Conservation (phyloP, 37 sponge, comb jelly and placozoan species). For the Halichondria panicea region DNA sequence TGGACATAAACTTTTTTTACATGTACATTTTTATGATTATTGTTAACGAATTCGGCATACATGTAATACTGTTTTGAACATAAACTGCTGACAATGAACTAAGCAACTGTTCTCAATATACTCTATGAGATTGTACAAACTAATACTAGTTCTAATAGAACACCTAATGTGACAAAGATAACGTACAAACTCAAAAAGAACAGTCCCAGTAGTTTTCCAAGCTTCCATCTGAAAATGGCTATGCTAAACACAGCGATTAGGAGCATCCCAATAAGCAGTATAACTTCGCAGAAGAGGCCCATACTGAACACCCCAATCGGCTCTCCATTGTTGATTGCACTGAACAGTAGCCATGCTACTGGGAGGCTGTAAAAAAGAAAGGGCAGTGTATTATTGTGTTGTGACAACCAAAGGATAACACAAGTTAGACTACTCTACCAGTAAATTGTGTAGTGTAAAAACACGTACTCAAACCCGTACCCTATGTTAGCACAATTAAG, state of each 20-base stretch:
- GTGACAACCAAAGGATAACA: too few relatives aligned
- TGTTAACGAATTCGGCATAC: too few relatives aligned
- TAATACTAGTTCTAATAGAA: neutral
- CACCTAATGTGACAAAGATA: neutral
- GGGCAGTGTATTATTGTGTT: too few relatives aligned
- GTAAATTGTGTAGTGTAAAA: too few relatives aligned
- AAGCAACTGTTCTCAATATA: too few relatives aligned
- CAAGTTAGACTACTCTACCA: too few relatives aligned
- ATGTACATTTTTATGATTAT: too few relatives aligned
- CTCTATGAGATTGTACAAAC: neutral
- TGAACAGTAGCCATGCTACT: neutral
- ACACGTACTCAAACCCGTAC: too few relatives aligned
- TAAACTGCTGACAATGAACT: too few relatives aligned
- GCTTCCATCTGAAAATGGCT: neutral
- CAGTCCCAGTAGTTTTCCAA: neutral
- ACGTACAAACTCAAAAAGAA: neutral
- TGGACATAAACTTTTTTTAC: too few relatives aligned
- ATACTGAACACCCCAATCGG: neutral
- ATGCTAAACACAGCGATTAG: neutral
- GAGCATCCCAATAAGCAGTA: neutral
- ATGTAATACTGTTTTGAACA: too few relatives aligned
- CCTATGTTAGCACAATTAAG: neutral
- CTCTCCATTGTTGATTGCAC: neutral
- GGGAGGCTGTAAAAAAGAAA: neutral
- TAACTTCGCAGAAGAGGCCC: neutral